A percentile compares a stretch with the other conserved stretches of the same genome.
Conservation (phyloP, 2,113 vertebrate genomes). For the Phyllostomus hastatus region DNA sequence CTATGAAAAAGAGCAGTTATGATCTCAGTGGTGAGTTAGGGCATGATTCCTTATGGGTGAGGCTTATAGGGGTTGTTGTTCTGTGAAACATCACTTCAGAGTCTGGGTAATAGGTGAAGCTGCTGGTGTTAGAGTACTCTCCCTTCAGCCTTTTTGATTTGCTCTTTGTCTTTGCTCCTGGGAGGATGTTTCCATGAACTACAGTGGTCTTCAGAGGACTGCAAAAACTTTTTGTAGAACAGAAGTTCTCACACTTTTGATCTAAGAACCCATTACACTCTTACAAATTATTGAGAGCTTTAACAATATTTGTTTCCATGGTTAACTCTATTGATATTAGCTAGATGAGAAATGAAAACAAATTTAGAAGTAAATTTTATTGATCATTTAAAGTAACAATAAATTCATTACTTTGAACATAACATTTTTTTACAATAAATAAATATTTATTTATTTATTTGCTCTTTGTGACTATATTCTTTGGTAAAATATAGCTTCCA, state of each 20-base stretch:
- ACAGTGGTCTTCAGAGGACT: not conserved
- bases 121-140: not conserved
- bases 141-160: not conserved
- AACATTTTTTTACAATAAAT: not conserved
- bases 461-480: too few relatives aligned
- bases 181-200: not conserved
- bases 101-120: not conserved
- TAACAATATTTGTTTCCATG: not conserved
- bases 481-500: too few relatives aligned
- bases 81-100: not conserved
- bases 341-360: not conserved
- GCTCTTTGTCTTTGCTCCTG: not conserved
- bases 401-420: not conserved
- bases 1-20: not conserved
- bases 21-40: not conserved
- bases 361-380: not conserved
- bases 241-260: not conserved
- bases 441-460: too few relatives aligned
- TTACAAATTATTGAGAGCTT: not conserved
- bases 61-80: not conserved
- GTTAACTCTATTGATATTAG: not conserved
- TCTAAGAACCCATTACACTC: not conserved
- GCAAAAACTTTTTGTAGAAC: not conserved
- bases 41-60: not conserved
- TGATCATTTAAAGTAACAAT: not conserved